Evolutionary conservation across 2,888 invertebrate species (phyloP).

Genomic region (Pandemis cinnamomeana): DNA sequence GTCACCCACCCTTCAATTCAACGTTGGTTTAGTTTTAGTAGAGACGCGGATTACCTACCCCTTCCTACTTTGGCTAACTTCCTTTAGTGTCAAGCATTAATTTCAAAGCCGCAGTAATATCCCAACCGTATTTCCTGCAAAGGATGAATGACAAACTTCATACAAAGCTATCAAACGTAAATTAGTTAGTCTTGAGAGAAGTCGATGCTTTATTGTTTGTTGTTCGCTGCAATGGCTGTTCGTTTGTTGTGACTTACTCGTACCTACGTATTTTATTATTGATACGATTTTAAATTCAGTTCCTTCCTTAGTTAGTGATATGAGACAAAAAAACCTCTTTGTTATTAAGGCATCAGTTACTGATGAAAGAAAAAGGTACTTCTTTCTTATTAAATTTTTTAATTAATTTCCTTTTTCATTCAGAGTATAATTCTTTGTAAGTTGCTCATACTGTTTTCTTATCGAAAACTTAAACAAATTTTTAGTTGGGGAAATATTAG

Average conservation of each 20-base stretch:
- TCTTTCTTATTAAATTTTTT: neutral
- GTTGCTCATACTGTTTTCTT: too few species aligned
- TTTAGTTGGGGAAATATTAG: too few species aligned
- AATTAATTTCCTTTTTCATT: too few species aligned
- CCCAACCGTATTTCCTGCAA: neutral
- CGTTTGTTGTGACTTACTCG: neutral
- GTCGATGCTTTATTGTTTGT: constrained; percentile 24
- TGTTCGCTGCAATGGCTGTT: constrained; percentile 1
- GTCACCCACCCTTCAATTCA: neutral
- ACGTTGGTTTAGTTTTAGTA: neutral
- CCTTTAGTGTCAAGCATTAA: constrained; percentile 1
- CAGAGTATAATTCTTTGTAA: too few species aligned
- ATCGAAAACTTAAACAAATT: too few species aligned
- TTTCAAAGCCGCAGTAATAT: constrained; percentile 11
- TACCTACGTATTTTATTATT: constrained; percentile 8
- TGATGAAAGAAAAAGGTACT: neutral
- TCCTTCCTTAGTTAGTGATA: too few species aligned
- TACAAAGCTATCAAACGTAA: constrained; percentile 29
- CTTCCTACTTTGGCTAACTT: neutral
- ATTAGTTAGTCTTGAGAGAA: constrained; percentile 19
- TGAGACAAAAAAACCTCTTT: neutral
- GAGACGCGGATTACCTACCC: neutral
- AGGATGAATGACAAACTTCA: constrained; percentile 26
- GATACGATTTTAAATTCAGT: neutral
- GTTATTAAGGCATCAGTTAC: neutral